Evolutionary conservation across 1,140 invertebrate genomes (phyloP), one percentile per base, ranked within the genome.

Genomic region (Thrips palmi): DNA sequence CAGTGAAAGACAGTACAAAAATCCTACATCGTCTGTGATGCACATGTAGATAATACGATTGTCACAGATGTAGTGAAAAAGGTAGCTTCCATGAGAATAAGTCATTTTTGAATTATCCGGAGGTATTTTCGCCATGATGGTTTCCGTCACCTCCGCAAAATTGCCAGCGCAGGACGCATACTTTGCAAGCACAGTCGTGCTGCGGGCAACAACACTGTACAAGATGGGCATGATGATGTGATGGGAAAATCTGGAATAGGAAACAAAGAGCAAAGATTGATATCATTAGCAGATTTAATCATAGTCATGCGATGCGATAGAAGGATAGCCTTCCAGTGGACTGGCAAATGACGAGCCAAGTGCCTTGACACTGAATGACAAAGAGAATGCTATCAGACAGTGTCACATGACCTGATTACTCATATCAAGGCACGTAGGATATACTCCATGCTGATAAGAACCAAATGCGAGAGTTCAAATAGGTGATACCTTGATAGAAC

Each of bases 81-180:
- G 58, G 58, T 87, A 93, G 49, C 77, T 84, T 47, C 81, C 82
- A 64, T 93, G 87, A 1, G 84, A 82, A 52, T 92, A 89, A 4
- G 87, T 92, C 32, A 91, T 63, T 58, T 87, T 89, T 46, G 84
- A 76, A 68, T 91, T 75, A 33, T 82, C 70, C 1, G 76, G 68
- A 20, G 77, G 67, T 51, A 93, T 92, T 59, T 81, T 85, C 0
- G 69, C 63, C 29, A 93, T 62, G 43, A 93, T 83, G 56, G 89
- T 82, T 56, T 91, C 83, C 6, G 86, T 87, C 6, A 94, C 84
- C 66, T 93, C 87, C 0, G 77, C 74, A 58, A 93, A 93, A 59
- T 94, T 93, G 7, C 88, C 89, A 42, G 78, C 71, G 59, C 86
- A 91, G 7, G 77, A 73, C 3, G 88, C 87, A 72, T 83, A 78